Evolutionary conservation across 2,113 vertebrate species (phyloP), one percentile per base, ranked within the genome.

Genomic region (Sturnira hondurensis): DNA sequence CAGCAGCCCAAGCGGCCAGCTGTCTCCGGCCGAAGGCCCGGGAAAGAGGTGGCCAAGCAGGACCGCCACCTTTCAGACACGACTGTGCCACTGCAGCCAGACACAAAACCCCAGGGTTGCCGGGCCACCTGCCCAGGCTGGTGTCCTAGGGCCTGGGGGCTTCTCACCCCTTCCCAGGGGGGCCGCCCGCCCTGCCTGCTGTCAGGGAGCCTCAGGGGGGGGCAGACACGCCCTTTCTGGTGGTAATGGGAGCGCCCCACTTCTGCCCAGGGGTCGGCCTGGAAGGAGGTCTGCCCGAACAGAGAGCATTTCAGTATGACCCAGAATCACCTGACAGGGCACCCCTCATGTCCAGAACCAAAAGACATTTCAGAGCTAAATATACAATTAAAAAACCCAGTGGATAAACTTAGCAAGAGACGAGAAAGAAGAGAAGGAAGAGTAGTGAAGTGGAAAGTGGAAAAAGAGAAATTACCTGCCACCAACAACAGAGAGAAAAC

Each of bases 191-290:
- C 86, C 41, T 12, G 50, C 17, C 88, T 13, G 4, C 0, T 6
- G 22, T 22, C 56, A 10, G 65, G n/a, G 22, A 7, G n/a, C 3
- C 33, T 0, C n/a, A 7, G 54, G 33, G 16, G 26, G 33, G 16
- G 26, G 28, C 56, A 43, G 14, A 7, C 36, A n/a, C 28, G 28
- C 36, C 10, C 67, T 3, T 1, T 38, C 58, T 9, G 54, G 45
- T 5, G 31, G 36, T 20, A 9, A 33, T 9, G 16, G 17, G 17
- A n/a, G 7, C 4, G 1, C 9, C 17, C 28, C 0, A 0, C 12
- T 17, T 36, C 31, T 17, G 16, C 38, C 9, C 5, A 7, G 6
- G 19, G 52, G 5, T 19, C 28, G 3, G 1, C 4, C 4, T 38
- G 26, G 24, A 26, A 54, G 15, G 15, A 63, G 38, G 12, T 5